These are phyloP conservation scores for Rhipidura dahli DNA, from an alignment of 2,113 vertebrate species.

Conservation along the genomic window DNA sequence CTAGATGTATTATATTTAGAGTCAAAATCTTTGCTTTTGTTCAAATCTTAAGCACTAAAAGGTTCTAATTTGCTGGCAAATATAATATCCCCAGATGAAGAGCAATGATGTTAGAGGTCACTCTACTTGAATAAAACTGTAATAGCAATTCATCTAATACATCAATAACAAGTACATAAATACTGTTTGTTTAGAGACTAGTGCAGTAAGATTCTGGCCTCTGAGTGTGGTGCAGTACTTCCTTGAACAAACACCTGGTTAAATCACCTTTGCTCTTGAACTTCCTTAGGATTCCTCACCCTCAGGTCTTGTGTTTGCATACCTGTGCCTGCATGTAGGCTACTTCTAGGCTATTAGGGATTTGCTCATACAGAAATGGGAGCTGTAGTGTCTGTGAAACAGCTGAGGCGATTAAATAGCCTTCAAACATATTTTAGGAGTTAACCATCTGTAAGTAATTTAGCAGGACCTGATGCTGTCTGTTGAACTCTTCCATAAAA, in stretches of 20 bases:
- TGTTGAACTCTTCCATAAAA: neutral
- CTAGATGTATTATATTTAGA: neutral
- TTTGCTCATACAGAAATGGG: neutral
- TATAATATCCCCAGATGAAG: neutral
- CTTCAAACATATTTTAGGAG: neutral
- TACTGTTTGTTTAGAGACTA: neutral
- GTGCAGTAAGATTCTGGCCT: neutral
- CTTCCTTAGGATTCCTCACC: neutral
- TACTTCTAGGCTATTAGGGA: neutral
- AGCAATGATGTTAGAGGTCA: neutral
- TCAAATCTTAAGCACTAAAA: neutral
- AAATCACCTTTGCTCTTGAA: neutral
- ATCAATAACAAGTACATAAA: neutral
- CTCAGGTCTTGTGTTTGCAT: slow-evolving; percentile 8
- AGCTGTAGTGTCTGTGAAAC: neutral
- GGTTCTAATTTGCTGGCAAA: neutral
- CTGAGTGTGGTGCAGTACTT: neutral
- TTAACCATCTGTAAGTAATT: neutral
- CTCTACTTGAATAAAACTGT: neutral
- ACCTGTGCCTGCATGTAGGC: neutral
- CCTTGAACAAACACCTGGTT: neutral
- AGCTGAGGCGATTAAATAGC: neutral
- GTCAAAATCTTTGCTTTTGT: neutral
- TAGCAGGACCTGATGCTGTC: neutral
- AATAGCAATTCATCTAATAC: neutral